Percentiles rank a stretch among this genome's conserved stretches.
Evolutionary conservation across 2,797 vertebrate species (phyloP).

Genomic region (Agapornis canus): DNA sequence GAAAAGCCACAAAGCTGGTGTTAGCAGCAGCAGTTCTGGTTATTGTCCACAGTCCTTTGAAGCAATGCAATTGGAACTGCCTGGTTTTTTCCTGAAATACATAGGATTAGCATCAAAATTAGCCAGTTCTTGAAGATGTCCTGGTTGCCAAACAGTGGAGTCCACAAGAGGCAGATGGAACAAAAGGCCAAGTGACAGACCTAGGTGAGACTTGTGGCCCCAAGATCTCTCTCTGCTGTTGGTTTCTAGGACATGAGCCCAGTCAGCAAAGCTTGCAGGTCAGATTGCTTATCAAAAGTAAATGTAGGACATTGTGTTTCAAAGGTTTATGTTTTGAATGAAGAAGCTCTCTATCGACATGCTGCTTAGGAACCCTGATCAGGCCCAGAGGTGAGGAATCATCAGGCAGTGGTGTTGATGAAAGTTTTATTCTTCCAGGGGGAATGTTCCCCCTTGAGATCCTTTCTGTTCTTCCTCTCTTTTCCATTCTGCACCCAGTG

Average conservation of each 20-base stretch:
- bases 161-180: not conserved
- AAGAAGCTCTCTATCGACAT: not conserved
- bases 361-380: not conserved
- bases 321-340: not conserved
- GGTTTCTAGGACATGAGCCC: not conserved
- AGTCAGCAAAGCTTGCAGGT: not conserved
- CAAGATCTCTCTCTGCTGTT: not conserved
- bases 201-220: not conserved
- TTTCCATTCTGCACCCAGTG: not conserved
- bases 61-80: not conserved
- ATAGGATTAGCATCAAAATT: not conserved
- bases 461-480: not conserved
- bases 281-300: not conserved
- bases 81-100: constrained; percentile 5
- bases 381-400: not conserved
- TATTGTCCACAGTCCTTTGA: not conserved
- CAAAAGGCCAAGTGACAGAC: not conserved
- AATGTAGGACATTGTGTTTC: not conserved
- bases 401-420: not conserved
- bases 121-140: not conserved
- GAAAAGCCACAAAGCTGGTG: constrained; percentile 3
- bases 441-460: not conserved
- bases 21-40: not conserved
- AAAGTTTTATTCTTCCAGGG: not conserved
- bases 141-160: not conserved